Base-by-base conservation (phyloP, 1,140 invertebrate genomes). In the Tachypleus tridentatus region DNA sequence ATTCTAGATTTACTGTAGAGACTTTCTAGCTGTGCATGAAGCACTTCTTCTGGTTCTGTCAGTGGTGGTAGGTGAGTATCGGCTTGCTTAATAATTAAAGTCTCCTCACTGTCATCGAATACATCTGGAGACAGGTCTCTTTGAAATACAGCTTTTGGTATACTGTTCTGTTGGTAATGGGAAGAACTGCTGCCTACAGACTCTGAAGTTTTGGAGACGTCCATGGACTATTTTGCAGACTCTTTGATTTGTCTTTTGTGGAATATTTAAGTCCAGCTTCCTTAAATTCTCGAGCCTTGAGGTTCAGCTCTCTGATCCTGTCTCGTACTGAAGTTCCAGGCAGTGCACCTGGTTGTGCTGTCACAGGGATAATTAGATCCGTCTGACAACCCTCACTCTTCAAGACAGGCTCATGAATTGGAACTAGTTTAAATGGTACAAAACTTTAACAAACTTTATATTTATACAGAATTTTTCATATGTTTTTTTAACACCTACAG, bases 211-310 rank as follows among this genome's bases (percentile, higher is more conserved):
- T 73, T 3, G 80, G 80, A 3, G 80, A 81, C 67, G 77, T 80
- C 80, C 80, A 82, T 0, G 80, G 80, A 8, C 79, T 80, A 64
- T 75, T 76, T 77, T 80, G 67, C 11, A 70, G 70, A 49, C 64
- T 70, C 78, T 77, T 73, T 79, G 66, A 78, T 81, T 65, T 75
- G 70, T 29, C 51, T 65, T 62, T 29, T 57, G 67, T 7, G 60
- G 62, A 11, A 69, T 50, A 48, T 10, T n/a, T 11, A 62, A 10
- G 5, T 58, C 81, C 77, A 5, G 79, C 80, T 66, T 81, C 79
- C 7, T 80, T 77, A 70, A 82, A 80, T 71, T 81, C 80, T 50
- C 79, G 70, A 47, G 80, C 80, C 64, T 77, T 73, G 47, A 81
- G 70, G 68, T 82, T 82, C 4, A 82, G 68, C 67, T 82, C 80